Percentiles rank a stretch among this genome's conserved stretches.
Conservation (phyloP, 2,797 vertebrate species). For the Melopsittacus undulatus region DNA sequence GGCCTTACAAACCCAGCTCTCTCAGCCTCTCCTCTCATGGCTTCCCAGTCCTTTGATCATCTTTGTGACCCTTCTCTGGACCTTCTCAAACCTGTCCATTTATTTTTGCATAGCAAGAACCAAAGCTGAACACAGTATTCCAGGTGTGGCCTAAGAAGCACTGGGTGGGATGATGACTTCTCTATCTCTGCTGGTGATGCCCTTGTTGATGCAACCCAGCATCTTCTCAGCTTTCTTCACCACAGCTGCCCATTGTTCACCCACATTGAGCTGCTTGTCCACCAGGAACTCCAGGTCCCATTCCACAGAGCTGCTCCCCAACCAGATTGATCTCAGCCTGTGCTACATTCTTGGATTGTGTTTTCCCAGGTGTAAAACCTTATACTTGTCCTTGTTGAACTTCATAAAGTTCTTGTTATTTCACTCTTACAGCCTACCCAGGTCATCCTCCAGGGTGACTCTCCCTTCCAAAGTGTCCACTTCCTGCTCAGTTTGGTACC, state of each 20-base stretch:
- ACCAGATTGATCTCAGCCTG: neutral
- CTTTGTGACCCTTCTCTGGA: neutral
- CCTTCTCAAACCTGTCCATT: neutral
- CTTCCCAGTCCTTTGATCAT: neutral
- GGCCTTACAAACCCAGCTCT: neutral
- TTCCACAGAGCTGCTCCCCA: neutral
- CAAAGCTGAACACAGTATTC: neutral
- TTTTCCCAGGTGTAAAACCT: neutral
- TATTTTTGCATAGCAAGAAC: neutral
- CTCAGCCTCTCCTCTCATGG: neutral
- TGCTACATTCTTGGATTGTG: neutral
- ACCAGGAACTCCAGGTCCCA: neutral
- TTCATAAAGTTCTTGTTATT: neutral
- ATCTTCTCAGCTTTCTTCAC: neutral
- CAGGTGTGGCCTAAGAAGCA: neutral
- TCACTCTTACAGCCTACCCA: neutral
- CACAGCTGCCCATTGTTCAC: neutral
- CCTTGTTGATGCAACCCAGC: neutral
- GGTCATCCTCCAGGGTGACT: neutral
- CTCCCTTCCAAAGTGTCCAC: neutral
- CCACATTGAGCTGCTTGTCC: neutral
- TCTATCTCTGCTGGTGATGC: neutral
- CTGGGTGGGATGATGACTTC: neutral
- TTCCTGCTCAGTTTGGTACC: neutral
- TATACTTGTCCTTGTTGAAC: neutral